Evolutionary conservation across 1,140 invertebrate species (phyloP), one percentile per base, ranked within the genome.

Genomic region (Euborellia annulipes): DNA sequence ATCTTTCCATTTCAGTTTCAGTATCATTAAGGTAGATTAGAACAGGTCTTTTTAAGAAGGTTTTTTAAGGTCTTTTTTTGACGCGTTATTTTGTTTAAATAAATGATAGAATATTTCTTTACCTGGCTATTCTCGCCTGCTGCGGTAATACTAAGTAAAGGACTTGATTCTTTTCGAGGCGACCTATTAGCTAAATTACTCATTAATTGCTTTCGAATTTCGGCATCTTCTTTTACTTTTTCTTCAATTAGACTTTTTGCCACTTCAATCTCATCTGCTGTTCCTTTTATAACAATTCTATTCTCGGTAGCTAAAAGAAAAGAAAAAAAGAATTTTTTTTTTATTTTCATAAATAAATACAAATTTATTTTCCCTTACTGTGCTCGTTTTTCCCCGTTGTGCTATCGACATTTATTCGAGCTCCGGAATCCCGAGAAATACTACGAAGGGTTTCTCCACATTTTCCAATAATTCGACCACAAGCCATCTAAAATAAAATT

Each of bases 391-490:
- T 45, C 17, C 14, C 56, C 54, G n/a, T 27, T 34, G 21, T 38
- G 38, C 45, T 43, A 13, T 68, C 67, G 17, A 83, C 54, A 45
- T 61, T 71, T 1, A 85, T 64, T 52, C 76, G 77, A 1, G 79
- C 73, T 36, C 72, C 73, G 14, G 78, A 77, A 2, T 55, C 52
- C 46, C 68, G 68, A 34, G 73, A 72, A 27, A 89, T 82, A n/a
- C 73, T 60, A 46, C 75, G 69, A 45, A 89, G n/a, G 30, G 64
- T 72, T 47, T 80, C 76, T 13, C 82, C 82, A 48, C 72, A 71
- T 30, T 71, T 55, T 56, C 75, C 83, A 54, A 85, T 82, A 22
- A 89, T 73, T 55, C 70, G 69, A 3, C 76, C 76, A 47, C 75
- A 67, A 47, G 71, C 61, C 57, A 65, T 71, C 43, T 69, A 61